phyloP scores from a whole-genome alignment of 2,113 vertebrate species.

The Atractosteus spatula region DNA sequence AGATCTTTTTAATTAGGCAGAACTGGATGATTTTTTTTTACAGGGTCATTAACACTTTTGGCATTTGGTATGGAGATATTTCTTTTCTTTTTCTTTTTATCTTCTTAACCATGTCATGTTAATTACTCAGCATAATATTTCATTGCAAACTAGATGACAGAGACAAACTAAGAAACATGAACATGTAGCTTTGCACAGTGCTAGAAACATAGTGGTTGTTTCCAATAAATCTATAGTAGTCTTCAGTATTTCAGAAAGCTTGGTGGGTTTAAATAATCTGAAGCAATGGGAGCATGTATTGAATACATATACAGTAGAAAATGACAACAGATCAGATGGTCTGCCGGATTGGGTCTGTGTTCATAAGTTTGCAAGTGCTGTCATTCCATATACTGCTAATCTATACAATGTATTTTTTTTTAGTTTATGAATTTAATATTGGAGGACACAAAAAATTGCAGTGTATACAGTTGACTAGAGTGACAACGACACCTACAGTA shows the following conservation, averaged over 20 bases:
- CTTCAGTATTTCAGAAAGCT: not conserved
- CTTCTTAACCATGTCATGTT: too few relatives aligned
- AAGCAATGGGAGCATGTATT: not conserved
- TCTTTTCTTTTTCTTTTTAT: too few relatives aligned
- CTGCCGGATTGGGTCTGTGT: not conserved
- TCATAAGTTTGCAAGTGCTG: not conserved
- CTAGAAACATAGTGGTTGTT: too few relatives aligned
- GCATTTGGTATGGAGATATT: too few relatives aligned
- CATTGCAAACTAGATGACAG: too few relatives aligned
- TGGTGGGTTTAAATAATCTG: not conserved
- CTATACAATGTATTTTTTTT: not conserved
- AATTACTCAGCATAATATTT: too few relatives aligned
- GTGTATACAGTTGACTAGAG: conserved; percentile 12
- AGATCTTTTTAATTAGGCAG: too few relatives aligned
- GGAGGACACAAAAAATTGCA: not conserved
- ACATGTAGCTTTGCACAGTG: too few relatives aligned
- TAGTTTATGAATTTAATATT: not conserved
- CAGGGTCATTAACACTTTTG: too few relatives aligned
- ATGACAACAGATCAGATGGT: not conserved
- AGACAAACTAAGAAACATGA: too few relatives aligned
- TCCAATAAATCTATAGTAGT: too few relatives aligned
- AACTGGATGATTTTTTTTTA: too few relatives aligned
- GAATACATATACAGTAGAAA: not conserved
- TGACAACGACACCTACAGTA: conserved; percentile 24
- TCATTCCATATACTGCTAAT: not conserved